phyloP scores from a whole-genome alignment of 2,797 vertebrate genomes.

The Micropoecilia bifurca region DNA sequence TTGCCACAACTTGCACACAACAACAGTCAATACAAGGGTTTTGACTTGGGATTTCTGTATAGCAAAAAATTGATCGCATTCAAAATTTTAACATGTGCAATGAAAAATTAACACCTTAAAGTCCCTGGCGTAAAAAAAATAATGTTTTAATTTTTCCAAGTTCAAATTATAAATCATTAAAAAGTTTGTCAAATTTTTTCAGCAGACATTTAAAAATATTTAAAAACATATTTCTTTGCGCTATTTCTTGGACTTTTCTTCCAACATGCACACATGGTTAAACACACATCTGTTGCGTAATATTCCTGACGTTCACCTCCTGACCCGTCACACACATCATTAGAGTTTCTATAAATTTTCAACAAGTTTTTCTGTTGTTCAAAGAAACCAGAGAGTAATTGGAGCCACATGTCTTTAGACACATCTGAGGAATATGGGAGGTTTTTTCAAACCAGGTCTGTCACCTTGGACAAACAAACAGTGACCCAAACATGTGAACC shows the following conservation, averaged over 20 bases:
- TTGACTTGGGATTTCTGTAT: no score
- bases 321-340: conserved; percentile 51
- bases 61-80: no score
- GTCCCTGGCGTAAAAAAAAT: no score
- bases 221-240: not conserved
- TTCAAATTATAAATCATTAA: not conserved
- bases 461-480: conserved; percentile 49
- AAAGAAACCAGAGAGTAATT: conserved; percentile 3
- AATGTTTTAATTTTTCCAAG: not conserved
- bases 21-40: no score
- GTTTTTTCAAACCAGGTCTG: conserved; percentile 47
- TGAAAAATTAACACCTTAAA: no score
- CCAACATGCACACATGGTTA: not conserved
- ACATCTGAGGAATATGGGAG: conserved; percentile 23
- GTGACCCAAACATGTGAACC: conserved; percentile 46
- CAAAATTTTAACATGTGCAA: no score
- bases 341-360: conserved; percentile 70
- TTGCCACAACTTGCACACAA: no score
- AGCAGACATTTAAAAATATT: not conserved
- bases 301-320: conserved; percentile 35
- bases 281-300: conserved; percentile 14
- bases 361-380: conserved; percentile 51
- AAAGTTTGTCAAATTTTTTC: not conserved
- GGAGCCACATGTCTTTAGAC: conserved; percentile 20
- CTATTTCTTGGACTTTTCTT: not conserved